These are phyloP conservation scores for Dinothrombium tinctorium DNA, from an alignment of 1,140 invertebrate genomes.

Conservation along the genomic window DNA sequence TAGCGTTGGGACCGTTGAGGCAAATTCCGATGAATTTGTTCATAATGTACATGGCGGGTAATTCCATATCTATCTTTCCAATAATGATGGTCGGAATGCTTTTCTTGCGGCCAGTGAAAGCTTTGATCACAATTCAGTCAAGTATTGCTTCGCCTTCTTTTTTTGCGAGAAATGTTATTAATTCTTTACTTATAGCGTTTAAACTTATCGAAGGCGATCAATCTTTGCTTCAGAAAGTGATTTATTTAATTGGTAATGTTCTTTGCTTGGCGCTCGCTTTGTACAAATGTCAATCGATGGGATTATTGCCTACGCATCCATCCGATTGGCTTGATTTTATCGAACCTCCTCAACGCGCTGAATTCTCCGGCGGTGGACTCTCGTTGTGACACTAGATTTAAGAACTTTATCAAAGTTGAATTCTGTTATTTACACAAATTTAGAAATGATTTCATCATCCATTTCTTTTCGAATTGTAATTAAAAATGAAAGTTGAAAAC, in stretches of 20 bases:
- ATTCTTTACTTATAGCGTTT: conserved; percentile 27
- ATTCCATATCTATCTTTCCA: conserved; percentile 95
- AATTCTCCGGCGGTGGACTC: conserved; percentile 14
- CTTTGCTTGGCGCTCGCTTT: conserved; percentile 74
- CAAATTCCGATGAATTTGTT: conserved; percentile 94
- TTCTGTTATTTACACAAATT: no score
- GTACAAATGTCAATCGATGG: conserved; percentile 98
- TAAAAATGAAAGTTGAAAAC: no score
- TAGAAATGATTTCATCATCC: no score
- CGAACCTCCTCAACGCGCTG: conserved; percentile 38
- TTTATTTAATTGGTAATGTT: conserved; percentile 83
- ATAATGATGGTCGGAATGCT: conserved; percentile 99
- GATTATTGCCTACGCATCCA: conserved; percentile 80
- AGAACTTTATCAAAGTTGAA: no score
- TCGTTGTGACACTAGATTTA: no score
- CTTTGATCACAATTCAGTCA: conserved; percentile 63
- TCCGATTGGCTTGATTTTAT: conserved; percentile 98
- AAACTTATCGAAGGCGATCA: conserved; percentile 88
- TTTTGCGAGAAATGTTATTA: background rate
- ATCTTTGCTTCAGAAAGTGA: conserved; percentile 59
- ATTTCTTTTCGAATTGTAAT: no score
- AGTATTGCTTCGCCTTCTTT: conserved; percentile 27
- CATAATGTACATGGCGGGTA: conserved; percentile 99
- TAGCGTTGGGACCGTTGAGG: conserved; percentile 79
- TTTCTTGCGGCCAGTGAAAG: conserved; percentile 80